Percentiles rank a stretch among this genome's conserved stretches.
These are phyloP conservation scores for Heliothis virescens DNA, from an alignment of 1,140 invertebrate species.

Conservation along the genomic window DNA sequence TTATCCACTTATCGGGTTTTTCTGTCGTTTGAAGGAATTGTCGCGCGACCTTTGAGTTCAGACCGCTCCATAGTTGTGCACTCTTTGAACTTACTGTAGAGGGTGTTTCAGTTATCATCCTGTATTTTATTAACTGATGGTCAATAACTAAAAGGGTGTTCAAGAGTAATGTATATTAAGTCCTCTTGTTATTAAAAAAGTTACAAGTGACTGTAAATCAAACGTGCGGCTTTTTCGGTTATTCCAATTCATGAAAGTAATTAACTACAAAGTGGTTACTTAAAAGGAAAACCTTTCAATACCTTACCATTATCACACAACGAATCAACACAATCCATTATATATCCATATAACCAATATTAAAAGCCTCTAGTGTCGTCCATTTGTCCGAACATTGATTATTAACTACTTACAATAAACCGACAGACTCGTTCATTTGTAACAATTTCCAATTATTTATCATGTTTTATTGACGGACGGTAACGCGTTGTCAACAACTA, in stretches of 20 bases:
- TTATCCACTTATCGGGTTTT: conserved; percentile 79
- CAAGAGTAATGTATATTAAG: too few relatives aligned
- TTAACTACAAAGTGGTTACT: neutral
- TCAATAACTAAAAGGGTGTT: too few relatives aligned
- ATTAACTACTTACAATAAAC: neutral
- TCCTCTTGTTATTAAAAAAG: too few relatives aligned
- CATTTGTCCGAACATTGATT: conserved; percentile 1
- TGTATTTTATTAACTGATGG: too few relatives aligned
- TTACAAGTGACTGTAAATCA: too few relatives aligned
- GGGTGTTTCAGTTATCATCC: too few relatives aligned
- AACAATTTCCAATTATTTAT: neutral
- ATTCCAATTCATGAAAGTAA: too few relatives aligned
- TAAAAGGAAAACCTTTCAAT: neutral
- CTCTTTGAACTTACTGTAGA: too few relatives aligned
- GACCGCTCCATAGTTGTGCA: neutral
- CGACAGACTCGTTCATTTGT: neutral
- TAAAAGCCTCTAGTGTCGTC: neutral
- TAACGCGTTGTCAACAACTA: neutral
- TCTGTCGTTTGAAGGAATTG: conserved; percentile 46
- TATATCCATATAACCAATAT: conserved; percentile 9
- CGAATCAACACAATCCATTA: conserved; percentile 1
- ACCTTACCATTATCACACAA: neutral
- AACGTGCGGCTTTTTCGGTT: too few relatives aligned
- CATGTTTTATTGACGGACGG: conserved; percentile 6
- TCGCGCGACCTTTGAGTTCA: conserved; percentile 4